Percentiles rank a stretch among this genome's conserved stretches.
Evolutionary conservation across 2,888 invertebrate species (phyloP).

Genomic region (Pandemis heparana): DNA sequence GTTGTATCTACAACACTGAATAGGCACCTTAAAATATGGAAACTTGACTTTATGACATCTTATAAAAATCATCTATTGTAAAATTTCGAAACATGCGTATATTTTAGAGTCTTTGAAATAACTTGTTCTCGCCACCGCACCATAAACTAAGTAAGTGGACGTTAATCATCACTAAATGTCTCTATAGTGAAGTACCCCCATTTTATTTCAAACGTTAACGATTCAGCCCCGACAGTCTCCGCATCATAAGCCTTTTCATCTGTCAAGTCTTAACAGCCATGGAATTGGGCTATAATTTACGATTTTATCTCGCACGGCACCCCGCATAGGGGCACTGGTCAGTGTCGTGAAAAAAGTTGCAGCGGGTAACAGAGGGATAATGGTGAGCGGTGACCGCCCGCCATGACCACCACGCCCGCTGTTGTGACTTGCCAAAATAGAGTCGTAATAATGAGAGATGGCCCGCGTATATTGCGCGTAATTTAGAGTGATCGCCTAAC

Average conservation of each 20-base stretch:
- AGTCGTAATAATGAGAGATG: slow-evolving; percentile 83
- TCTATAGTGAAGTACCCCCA: slow-evolving; percentile 72
- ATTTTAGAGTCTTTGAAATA: slow-evolving; percentile 34
- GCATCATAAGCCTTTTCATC: slow-evolving; percentile 83
- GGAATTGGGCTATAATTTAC: slow-evolving; percentile 86
- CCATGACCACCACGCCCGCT: slow-evolving; percentile 69
- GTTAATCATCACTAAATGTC: slow-evolving; percentile 74
- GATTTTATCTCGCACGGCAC: slow-evolving; percentile 81
- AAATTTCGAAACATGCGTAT: slow-evolving; percentile 25
- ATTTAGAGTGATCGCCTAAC: slow-evolving; percentile 78
- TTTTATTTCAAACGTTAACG: slow-evolving; percentile 80
- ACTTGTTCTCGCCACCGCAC: slow-evolving; percentile 32
- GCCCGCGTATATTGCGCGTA: slow-evolving; percentile 77
- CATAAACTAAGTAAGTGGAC: slow-evolving; percentile 49
- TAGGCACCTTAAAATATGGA: slow-evolving; percentile 19
- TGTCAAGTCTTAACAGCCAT: slow-evolving; percentile 83
- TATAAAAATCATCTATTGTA: slow-evolving; percentile 26
- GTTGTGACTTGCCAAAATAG: slow-evolving; percentile 84
- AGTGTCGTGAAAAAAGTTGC: slow-evolving; percentile 73
- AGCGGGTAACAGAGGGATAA: slow-evolving; percentile 70
- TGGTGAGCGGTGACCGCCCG: slow-evolving; percentile 70
- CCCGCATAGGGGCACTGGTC: slow-evolving; percentile 82
- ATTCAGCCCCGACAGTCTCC: slow-evolving; percentile 71
- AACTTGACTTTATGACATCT: slow-evolving; percentile 16
- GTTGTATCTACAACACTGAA: slow-evolving; percentile 6